These are phyloP conservation scores for Dipodomys merriami DNA, from an alignment of 2,113 vertebrate genomes.

Conservation along the genomic window DNA sequence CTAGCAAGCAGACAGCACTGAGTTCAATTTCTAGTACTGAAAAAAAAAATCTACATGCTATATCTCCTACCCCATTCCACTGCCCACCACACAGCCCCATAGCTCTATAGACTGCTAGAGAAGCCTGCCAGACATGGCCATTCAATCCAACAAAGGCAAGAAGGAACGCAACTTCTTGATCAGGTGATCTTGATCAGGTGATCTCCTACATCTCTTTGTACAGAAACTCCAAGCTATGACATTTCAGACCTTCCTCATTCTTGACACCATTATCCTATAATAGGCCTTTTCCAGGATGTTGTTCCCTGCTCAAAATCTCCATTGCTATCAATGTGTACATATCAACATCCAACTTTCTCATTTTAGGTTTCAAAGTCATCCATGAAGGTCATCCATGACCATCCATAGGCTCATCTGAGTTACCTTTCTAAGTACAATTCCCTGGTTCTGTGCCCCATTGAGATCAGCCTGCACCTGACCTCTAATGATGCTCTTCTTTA, in stretches of 20 bases:
- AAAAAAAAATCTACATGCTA: neutral
- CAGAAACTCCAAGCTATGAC: neutral
- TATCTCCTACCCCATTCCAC: neutral
- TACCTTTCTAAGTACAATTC: neutral
- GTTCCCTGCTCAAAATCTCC: neutral
- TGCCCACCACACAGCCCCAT: too few relatives aligned
- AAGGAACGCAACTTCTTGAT: neutral
- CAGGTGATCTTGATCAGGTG: neutral
- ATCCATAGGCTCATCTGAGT: neutral
- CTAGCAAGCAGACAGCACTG: too few relatives aligned
- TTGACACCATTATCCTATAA: neutral
- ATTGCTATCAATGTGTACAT: neutral
- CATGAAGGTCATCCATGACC: neutral
- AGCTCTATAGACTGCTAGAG: neutral
- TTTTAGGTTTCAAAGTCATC: neutral
- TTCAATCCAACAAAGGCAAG: neutral
- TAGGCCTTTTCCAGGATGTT: neutral
- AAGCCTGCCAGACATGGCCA: too few relatives aligned
- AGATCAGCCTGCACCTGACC: neutral
- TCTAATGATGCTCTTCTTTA: neutral
- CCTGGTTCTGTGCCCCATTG: neutral
- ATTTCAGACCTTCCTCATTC: neutral
- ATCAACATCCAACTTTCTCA: neutral
- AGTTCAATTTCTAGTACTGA: too few relatives aligned
- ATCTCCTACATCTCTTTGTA: constrained; percentile 15